Conservation (phyloP, 2,113 vertebrate species). For the Sinocyclocheilus grahami region DNA sequence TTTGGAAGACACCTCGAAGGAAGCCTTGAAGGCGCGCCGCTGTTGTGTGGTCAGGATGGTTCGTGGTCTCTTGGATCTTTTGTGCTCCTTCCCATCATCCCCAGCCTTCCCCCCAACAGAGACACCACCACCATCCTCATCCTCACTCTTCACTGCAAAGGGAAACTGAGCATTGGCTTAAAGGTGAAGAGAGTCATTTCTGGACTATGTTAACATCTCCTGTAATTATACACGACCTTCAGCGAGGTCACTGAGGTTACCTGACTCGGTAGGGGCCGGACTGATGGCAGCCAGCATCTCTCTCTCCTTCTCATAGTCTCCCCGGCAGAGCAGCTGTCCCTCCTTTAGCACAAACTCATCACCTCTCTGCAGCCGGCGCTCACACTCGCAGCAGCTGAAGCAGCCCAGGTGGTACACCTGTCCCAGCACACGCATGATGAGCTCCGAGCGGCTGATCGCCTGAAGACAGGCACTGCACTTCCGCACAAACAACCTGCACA, state of each 20-base stretch:
- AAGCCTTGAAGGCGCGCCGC: conserved; percentile 88
- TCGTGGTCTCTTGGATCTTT: conserved; percentile 86
- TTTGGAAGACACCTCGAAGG: conserved; percentile 92
- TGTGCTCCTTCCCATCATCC: conserved; percentile 85
- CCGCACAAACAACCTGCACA: conserved; percentile 84
- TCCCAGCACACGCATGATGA: conserved; percentile 88
- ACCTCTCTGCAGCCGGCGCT: conserved; percentile 84
- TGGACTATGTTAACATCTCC: background rate
- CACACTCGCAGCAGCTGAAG: conserved; percentile 91
- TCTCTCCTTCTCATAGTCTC: conserved; percentile 90
- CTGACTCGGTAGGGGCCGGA: conserved; percentile 84
- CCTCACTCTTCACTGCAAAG: conserved; percentile 86
- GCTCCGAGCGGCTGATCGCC: conserved; percentile 83
- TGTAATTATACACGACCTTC: background rate
- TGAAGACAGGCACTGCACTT: conserved; percentile 89
- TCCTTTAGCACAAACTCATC: conserved; percentile 92
- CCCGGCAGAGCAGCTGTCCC: conserved; percentile 87
- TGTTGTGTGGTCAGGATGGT: conserved; percentile 92
- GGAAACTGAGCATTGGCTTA: conserved; percentile 31
- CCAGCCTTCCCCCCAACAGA: conserved; percentile 78
- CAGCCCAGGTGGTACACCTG: conserved; percentile 88
- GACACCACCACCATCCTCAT: conserved; percentile 81
- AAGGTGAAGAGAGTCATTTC: background rate
- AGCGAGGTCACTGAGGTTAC: conserved; percentile 63
- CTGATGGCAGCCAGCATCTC: conserved; percentile 89